A percentile compares a stretch with the other conserved stretches of the same genome.
Conservation (phyloP, 2,888 invertebrate species). For the Drosophila anomelani region DNA sequence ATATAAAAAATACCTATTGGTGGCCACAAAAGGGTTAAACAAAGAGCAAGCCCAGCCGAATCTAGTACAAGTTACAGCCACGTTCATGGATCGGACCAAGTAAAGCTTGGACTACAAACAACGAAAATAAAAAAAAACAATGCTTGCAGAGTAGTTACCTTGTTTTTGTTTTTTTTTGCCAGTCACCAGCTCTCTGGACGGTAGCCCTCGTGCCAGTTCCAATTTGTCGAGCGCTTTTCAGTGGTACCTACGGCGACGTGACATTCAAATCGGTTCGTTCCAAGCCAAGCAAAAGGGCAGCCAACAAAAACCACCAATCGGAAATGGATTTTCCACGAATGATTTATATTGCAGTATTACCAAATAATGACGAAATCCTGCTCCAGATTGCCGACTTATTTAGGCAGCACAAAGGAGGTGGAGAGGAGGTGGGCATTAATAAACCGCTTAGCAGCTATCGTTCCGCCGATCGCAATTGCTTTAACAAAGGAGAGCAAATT, state of each 20-base stretch:
- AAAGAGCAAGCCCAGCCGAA: slow-evolving; percentile 30
- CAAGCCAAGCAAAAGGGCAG: slow-evolving; percentile 40
- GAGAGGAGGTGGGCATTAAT: slow-evolving; percentile 18
- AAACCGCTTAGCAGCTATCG: slow-evolving; percentile 41
- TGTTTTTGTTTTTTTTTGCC: slow-evolving; percentile 40
- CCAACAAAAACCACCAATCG: not conserved
- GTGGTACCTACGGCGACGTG: slow-evolving; percentile 63
- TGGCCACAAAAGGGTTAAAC: slow-evolving; percentile 16
- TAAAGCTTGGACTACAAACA: slow-evolving; percentile 22
- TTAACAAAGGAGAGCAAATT: slow-evolving; percentile 64
- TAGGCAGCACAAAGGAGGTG: slow-evolving; percentile 3
- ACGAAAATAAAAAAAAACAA: slow-evolving; percentile 13
- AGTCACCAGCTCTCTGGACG: slow-evolving; percentile 38
- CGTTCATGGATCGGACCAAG: slow-evolving; percentile 25
- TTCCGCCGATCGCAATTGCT: slow-evolving; percentile 42
- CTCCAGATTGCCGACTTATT: slow-evolving; percentile 30
- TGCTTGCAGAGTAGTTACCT: slow-evolving; percentile 40
- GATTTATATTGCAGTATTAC: slow-evolving; percentile 30
- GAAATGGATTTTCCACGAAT: slow-evolving; percentile 29
- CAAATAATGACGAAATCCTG: slow-evolving; percentile 33
- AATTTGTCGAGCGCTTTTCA: slow-evolving; percentile 60
- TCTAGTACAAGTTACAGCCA: slow-evolving; percentile 55
- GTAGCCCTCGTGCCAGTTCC: slow-evolving; percentile 52
- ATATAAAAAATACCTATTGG: too few relatives aligned
- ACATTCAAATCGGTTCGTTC: slow-evolving; percentile 70